Conservation (phyloP, 2,113 vertebrate species). For the Chaetorhynchus papuensis region DNA sequence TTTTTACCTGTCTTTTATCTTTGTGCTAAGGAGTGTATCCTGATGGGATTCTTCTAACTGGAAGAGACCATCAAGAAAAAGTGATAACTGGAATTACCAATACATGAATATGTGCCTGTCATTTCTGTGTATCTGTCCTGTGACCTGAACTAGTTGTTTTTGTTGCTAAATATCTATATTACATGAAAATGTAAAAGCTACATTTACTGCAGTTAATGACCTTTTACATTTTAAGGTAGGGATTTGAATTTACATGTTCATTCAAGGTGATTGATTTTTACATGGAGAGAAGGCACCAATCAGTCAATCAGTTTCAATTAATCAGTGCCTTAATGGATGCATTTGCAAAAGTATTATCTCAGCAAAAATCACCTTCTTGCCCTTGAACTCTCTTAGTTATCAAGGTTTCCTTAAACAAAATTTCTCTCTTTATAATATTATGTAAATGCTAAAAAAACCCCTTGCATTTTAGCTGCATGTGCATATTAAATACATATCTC, state of each 20-base stretch:
- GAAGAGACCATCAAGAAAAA: background rate
- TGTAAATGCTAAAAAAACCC: background rate
- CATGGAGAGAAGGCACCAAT: background rate
- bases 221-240: background rate
- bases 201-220: background rate
- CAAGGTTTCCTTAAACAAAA: background rate
- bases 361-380: background rate
- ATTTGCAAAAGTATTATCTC: background rate
- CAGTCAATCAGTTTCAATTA: background rate
- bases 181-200: background rate
- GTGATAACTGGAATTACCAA: background rate
- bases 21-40: background rate
- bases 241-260: background rate
- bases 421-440: background rate
- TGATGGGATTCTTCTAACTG: background rate
- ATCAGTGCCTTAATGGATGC: background rate
- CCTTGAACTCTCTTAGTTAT: background rate
- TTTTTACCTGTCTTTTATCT: background rate
- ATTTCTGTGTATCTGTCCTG: background rate
- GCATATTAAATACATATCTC: background rate
- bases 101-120: background rate
- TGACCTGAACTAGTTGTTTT: background rate
- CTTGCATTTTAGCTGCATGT: background rate
- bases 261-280: background rate
- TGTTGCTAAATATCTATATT: background rate